phyloP scores from a whole-genome alignment of 2,113 vertebrate genomes.

The Vidua macroura region DNA sequence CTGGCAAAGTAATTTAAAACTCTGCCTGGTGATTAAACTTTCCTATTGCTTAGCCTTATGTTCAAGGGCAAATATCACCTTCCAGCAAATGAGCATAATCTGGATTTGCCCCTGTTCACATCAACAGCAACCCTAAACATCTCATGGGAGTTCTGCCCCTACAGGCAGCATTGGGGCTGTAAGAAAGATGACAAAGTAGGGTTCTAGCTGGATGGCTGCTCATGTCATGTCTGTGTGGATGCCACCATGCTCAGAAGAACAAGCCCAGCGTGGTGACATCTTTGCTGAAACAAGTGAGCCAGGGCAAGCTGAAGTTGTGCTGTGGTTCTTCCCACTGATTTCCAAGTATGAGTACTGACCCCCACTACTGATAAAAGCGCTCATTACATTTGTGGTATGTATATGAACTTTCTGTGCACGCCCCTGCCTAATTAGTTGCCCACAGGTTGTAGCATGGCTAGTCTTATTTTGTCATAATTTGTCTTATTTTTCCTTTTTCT shows the following conservation, averaged over 20 bases:
- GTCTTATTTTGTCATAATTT: neutral
- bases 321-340: neutral
- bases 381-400: neutral
- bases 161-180: neutral
- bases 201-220: neutral
- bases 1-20: neutral
- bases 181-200: neutral
- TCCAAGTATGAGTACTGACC: neutral
- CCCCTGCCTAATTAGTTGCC: neutral
- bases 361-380: neutral
- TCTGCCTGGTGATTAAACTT: neutral
- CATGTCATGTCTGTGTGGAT: neutral
- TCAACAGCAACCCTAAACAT: neutral
- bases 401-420: neutral
- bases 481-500: neutral
- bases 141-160: neutral
- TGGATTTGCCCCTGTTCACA: neutral
- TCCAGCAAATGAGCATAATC: neutral
- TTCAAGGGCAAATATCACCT: neutral
- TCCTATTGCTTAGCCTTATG: neutral
- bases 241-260: neutral
- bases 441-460: rapidly evolving
- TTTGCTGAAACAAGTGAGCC: neutral
- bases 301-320: neutral
- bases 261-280: neutral